Base-by-base conservation (phyloP, 2,797 vertebrate genomes). In the Nothura maculosa region DNA sequence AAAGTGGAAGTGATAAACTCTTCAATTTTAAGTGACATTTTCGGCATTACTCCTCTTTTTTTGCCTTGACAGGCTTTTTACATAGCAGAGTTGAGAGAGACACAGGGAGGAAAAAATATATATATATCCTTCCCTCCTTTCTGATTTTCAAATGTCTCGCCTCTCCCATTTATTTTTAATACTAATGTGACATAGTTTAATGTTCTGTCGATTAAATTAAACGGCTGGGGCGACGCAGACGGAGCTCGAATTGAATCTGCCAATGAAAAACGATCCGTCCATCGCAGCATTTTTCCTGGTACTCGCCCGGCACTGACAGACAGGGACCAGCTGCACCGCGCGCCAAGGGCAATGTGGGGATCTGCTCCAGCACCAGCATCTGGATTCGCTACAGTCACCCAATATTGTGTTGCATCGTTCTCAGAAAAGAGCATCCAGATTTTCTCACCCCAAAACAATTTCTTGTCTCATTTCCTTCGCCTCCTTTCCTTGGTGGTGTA, bases 121-220 rank as follows among this genome's bases (percentile, higher is more conserved):
- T 47, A 50, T 50, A 25, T 50, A 28, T 27, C 30, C 8, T 61
- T 60, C 9, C 2, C 24, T 21, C 36, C 24, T 64, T 18, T n/a
- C 74, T 63, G 34, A 12, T 94, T 95, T 86, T 95, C 92, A 95
- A 70, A 74, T 92, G 55, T 82, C 93, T 96, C 57, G 68, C 94
- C 86, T 62, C 14, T 73, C 60, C 63, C 87, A 94, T 96, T 96
- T 96, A 96, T 96, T 97, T 96, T 96, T 96, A 95, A 93, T 96
- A 85, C 64, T 92, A 93, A 94, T 89, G 86, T 96, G 94, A 87
- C 57, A 62, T 47, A 68, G 87, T 94, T 81, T 97, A 96, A 85
- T 90, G 82, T 93, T 93, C 88, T 47, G 64, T 86, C 3, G n/a
- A 95, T 96, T 95, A 94, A 96, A 94, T 96, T 95, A 91, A 97